Base-by-base conservation (phyloP, 2,797 vertebrate genomes). In the Dryobates pubescens region DNA sequence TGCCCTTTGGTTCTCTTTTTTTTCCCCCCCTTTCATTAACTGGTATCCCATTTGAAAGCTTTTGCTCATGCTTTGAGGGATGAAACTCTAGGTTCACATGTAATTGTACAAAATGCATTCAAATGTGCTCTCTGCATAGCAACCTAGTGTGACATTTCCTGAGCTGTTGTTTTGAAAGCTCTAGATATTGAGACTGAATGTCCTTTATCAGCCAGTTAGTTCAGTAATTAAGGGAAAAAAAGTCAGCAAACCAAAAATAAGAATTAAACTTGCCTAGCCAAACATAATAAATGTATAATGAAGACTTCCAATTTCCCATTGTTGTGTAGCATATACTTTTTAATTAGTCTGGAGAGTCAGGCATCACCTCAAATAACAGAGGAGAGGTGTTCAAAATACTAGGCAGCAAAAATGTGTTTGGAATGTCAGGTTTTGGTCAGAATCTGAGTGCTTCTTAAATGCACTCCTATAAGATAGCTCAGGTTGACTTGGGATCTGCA, bases 401-500 rank as follows among this genome's bases (percentile, higher is more conserved):
- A n/a, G n/a, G n/a, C n/a, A n/a, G n/a, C n/a, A 45, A 75, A 71
- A 63, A 71, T 27, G 34, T 19, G 45, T 5, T 53, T 7, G 26
- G 10, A 67, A 5, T 68, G 6, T 51, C n/a, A 62, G 30, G 24
- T 64, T 88, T 47, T 77, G 61, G 10, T 58, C 22, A 57, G n/a
- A 87, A 65, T 59, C 49, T 64, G 38, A 26, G 73, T 78, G 17
- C n/a, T 84, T 89, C 53, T 78, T 80, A 94, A 86, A 81, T 75
- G 8, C 15, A 20, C 20, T 79, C 4, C 29, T 86, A 3, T 77
- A 64, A 59, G 30, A 72, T 27, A 30, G 3, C 63, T n/a, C 57
- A 57, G 41, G 45, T 45, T 59, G 45, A 38, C 41, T 68, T 58
- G 23, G 34, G 26, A 58, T 85, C 24, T 82, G 27, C 32, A 41